Percentiles rank a stretch among this genome's conserved stretches.
Conservation (phyloP, 2,888 invertebrate species). For the Nomada ferruginata region DNA sequence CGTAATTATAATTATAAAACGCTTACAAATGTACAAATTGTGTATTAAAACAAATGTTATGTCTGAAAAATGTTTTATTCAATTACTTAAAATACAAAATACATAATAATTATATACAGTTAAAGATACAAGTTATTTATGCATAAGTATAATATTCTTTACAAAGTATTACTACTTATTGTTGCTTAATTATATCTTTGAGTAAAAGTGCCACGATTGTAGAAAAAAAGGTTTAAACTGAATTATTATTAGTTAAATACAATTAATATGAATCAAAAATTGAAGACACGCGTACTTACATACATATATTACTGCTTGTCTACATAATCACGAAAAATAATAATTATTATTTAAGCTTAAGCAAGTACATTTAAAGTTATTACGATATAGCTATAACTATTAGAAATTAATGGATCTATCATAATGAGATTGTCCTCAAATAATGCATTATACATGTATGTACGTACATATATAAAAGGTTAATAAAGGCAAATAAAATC, state of each 20-base stretch:
- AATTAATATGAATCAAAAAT: background rate
- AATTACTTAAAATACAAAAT: slow-evolving; percentile 13
- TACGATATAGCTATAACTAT: background rate
- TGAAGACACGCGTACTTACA: background rate
- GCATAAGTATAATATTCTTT: background rate
- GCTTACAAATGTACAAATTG: slow-evolving; percentile 15
- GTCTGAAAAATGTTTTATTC: slow-evolving; percentile 46
- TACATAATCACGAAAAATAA: background rate
- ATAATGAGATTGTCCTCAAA: background rate
- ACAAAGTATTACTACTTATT: slow-evolving; percentile 2
- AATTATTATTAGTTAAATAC: slow-evolving; percentile 4
- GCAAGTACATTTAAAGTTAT: background rate
- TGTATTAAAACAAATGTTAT: slow-evolving; percentile 39
- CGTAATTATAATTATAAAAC: background rate
- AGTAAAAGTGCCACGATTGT: background rate
- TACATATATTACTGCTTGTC: background rate
- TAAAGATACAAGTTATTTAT: slow-evolving; percentile 23
- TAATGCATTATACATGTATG: background rate
- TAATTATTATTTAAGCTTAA: background rate
- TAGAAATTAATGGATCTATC: slow-evolving; percentile 2
- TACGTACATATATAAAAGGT: slow-evolving; percentile 19
- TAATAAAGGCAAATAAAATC: slow-evolving; percentile 45
- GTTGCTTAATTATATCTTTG: background rate
- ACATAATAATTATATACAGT: slow-evolving; percentile 24
- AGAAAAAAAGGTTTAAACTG: slow-evolving; percentile 7